Conservation (phyloP, 2,797 vertebrate species). For the Enteromius paludinosus region DNA sequence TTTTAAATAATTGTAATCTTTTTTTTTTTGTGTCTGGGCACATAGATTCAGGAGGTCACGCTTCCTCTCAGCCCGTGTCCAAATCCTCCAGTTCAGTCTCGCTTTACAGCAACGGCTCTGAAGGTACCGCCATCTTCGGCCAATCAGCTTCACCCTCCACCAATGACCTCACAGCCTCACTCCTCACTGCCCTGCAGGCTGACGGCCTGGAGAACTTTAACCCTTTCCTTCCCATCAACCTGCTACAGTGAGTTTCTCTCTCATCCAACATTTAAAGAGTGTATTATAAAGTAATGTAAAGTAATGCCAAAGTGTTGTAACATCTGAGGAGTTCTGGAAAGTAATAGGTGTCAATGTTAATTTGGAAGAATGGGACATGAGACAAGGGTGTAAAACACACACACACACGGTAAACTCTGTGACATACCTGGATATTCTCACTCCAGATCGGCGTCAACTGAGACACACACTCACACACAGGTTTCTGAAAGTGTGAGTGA, state of each 20-base stretch:
- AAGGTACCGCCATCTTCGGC: constrained; percentile 79
- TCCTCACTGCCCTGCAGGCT: constrained; percentile 75
- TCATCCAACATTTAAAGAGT: not conserved
- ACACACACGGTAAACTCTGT: constrained; percentile 29
- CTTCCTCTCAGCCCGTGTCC: constrained; percentile 77
- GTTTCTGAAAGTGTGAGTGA: constrained; percentile 64
- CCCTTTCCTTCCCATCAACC: constrained; percentile 83
- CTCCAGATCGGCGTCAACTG: constrained; percentile 72
- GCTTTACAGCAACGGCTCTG: constrained; percentile 81
- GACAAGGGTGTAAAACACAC: not conserved
- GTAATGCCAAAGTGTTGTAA: not conserved
- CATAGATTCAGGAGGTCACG: constrained; percentile 69
- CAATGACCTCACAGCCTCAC: constrained; percentile 79
- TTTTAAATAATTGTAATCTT: not conserved
- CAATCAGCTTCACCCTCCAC: constrained; percentile 84
- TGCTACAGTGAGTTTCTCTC: constrained; percentile 80
- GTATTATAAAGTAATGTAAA: not conserved
- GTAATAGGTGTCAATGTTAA: no score
- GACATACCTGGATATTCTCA: constrained; percentile 60
- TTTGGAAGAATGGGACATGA: not conserved
- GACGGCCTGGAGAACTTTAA: constrained; percentile 81
- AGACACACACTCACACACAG: constrained; percentile 59
- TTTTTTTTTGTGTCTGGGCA: not conserved
- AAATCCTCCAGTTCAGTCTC: constrained; percentile 84
- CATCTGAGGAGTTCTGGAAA: no score